Evolutionary conservation across 2,888 invertebrate genomes (phyloP), one percentile per base, ranked within the genome.

Genomic region (Aspidiotus rigidus): DNA sequence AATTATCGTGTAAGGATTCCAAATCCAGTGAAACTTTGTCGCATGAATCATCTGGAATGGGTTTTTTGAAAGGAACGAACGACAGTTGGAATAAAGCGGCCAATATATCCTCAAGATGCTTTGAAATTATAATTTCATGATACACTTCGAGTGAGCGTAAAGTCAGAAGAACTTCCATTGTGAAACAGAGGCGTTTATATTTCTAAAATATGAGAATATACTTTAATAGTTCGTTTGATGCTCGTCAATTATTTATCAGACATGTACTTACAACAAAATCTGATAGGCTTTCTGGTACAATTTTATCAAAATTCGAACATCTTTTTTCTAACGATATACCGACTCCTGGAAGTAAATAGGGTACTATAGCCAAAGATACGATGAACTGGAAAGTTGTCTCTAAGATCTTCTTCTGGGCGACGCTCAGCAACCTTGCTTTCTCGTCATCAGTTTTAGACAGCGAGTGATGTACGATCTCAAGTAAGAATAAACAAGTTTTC

Each of bases 11-110:
- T 9, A 41, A n/a, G n/a, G 62, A 40, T 7, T 10, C 16, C 54
- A 53, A 53, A 17, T 39, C 49, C 1, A 28, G 5, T 2, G 8
- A 3, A 2, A 41, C 61, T 0, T 44, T 44, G 16, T 53, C 62
- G 13, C n/a, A 53, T 11, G 13, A 60, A 28, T 28, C 28, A 11
- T 60, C 71, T 71, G 73, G 73, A 0, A 80, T 78, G 69, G 87
- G 85, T 78, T 85, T 83, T 72, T 82, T 83, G 44, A 88, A 75
- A 8, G 86, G 86, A 53, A 85, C 85, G 79, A 84, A 84, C 40
- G 84, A 80, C 62, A 90, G 78, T 77, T 89, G 89, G 74, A 88
- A 83, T 41, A 89, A 77, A 5, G 83, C 84, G 70, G 86, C 85
- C 64, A 90, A 77, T 73, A 88, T 79, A 76, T 83, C 83, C 75